A percentile compares a stretch with the other conserved stretches of the same genome.
These are phyloP conservation scores for Lissonota sp. DNA, from an alignment of 2,888 invertebrate genomes.

Conservation along the genomic window DNA sequence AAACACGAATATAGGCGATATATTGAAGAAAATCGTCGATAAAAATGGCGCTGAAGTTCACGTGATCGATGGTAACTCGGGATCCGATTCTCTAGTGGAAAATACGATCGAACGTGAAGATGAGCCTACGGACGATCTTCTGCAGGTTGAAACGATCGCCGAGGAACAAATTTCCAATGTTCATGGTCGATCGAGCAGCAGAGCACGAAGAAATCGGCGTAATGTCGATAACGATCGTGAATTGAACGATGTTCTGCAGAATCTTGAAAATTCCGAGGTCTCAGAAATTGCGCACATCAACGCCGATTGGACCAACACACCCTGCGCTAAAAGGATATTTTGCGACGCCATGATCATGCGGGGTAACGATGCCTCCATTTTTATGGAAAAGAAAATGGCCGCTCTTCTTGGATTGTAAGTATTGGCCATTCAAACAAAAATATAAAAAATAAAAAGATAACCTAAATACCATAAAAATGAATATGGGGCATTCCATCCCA, in stretches of 20 bases:
- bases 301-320: constrained; percentile 90
- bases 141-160: constrained; percentile 37
- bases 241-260: constrained; percentile 76
- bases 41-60: constrained; percentile 55
- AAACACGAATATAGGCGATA: constrained; percentile 70
- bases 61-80: constrained; percentile 47
- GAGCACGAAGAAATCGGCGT: constrained; percentile 65
- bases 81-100: constrained; percentile 41
- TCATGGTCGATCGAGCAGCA: not conserved
- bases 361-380: constrained; percentile 88
- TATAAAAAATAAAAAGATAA: no score
- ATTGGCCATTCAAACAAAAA: constrained; percentile 44
- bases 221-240: constrained; percentile 72
- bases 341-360: constrained; percentile 91
- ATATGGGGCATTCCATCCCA: no score
- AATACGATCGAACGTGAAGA: constrained; percentile 52
- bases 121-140: constrained; percentile 27
- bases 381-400: constrained; percentile 93
- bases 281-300: constrained; percentile 78
- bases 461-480: no score
- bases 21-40: constrained; percentile 54
- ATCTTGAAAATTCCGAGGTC: constrained; percentile 79
- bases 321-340: constrained; percentile 91
- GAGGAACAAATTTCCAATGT: constrained; percentile 16
- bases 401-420: constrained; percentile 90